phyloP scores from a whole-genome alignment of 2,888 invertebrate species.

The Junonia oenone region DNA sequence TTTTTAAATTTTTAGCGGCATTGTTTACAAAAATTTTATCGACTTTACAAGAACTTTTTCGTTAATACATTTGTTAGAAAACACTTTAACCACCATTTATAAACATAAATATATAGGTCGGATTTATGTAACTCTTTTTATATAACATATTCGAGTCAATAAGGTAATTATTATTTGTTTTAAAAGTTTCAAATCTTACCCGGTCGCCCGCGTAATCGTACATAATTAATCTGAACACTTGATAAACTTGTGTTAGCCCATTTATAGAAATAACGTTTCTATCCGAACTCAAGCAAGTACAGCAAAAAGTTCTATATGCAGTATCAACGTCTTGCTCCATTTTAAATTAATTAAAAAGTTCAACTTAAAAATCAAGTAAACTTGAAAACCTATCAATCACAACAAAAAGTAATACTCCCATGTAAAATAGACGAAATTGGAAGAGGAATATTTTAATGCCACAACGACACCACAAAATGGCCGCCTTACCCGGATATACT shows the following conservation, averaged over 20 bases:
- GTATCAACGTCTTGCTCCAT: conserved; percentile 71
- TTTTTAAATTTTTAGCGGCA: too few relatives aligned
- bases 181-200: conserved; percentile 42
- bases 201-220: conserved; percentile 64
- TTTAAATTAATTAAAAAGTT: conserved; percentile 34
- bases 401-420: conserved; percentile 78
- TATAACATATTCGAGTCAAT: neutral
- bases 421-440: conserved; percentile 76
- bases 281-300: conserved; percentile 61
- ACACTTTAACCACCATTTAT: too few relatives aligned
- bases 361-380: conserved; percentile 26
- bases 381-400: conserved; percentile 54
- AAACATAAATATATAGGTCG: too few relatives aligned
- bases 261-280: conserved; percentile 56
- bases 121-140: neutral
- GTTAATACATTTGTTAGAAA: too few relatives aligned
- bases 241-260: conserved; percentile 45
- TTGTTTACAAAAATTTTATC: neutral
- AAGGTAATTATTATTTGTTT: conserved; percentile 1
- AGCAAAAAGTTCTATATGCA: conserved; percentile 51
- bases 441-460: conserved; percentile 53
- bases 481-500: conserved; percentile 66
- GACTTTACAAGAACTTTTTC: neutral
- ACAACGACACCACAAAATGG: conserved; percentile 77
- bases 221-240: conserved; percentile 62